phyloP scores from a whole-genome alignment of 2,113 vertebrate species.

The Phodopus roborovskii region DNA sequence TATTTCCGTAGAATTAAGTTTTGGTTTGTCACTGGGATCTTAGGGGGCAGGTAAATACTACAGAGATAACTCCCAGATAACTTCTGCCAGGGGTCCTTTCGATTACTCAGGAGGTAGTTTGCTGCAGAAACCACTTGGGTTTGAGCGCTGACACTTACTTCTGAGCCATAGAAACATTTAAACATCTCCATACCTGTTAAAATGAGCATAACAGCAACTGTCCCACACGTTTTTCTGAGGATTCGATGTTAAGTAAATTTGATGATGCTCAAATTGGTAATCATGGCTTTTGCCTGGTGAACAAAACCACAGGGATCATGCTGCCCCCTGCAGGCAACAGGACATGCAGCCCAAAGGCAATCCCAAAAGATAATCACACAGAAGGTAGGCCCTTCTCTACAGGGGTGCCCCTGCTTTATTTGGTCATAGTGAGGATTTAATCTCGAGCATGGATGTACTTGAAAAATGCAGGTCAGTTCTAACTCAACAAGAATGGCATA shows the following conservation, averaged over 20 bases:
- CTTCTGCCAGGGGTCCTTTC: background rate
- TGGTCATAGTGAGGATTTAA: background rate
- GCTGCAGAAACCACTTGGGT: background rate
- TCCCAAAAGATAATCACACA: background rate
- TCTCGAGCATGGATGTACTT: background rate
- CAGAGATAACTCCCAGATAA: background rate
- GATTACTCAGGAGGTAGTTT: background rate
- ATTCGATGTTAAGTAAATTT: slow-evolving; percentile 35
- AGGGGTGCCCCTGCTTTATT: slow-evolving; percentile 1
- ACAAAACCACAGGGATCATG: background rate
- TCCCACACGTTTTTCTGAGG: background rate
- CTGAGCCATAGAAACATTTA: slow-evolving; percentile 4
- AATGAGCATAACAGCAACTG: background rate
- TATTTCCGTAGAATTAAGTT: background rate
- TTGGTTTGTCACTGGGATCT: background rate
- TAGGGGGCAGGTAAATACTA: background rate
- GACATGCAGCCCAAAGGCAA: background rate
- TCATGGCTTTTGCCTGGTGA: background rate
- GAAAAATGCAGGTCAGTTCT: slow-evolving; percentile 2
- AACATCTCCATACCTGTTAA: slow-evolving; percentile 1
- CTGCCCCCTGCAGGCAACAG: slow-evolving; percentile 64
- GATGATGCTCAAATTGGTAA: background rate
- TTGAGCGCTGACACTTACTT: slow-evolving; percentile 37
- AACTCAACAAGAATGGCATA: background rate
- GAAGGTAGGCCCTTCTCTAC: background rate